A percentile compares a stretch with the other conserved stretches of the same genome.
These are phyloP conservation scores for Steinernema carpocapsae DNA, from an alignment of 2,888 invertebrate species.

Conservation along the genomic window DNA sequence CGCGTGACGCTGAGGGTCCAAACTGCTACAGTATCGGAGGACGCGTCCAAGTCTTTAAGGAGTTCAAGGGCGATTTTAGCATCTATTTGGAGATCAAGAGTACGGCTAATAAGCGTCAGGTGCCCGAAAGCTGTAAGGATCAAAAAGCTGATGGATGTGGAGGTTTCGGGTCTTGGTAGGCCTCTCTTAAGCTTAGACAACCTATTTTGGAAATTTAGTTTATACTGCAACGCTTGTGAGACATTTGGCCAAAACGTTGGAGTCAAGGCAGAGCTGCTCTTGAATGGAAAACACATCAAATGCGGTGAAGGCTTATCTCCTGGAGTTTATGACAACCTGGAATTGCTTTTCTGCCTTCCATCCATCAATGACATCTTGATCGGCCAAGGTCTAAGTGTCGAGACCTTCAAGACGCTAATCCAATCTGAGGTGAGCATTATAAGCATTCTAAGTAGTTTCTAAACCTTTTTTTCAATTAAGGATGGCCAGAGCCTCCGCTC, in stretches of 20 bases:
- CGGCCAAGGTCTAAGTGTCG: slow-evolving; percentile 63
- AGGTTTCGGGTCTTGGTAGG: slow-evolving; percentile 66
- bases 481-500: slow-evolving; percentile 58
- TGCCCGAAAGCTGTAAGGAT: slow-evolving; percentile 65
- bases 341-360: slow-evolving; percentile 66
- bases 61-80: slow-evolving; percentile 67
- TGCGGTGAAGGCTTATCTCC: slow-evolving; percentile 62
- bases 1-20: slow-evolving; percentile 38
- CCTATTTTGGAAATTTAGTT: slow-evolving; percentile 43
- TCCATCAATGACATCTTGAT: slow-evolving; percentile 63
- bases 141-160: slow-evolving; percentile 65
- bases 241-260: slow-evolving; percentile 59
- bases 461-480: slow-evolving; percentile 40
- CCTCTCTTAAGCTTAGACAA: not conserved
- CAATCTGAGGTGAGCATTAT: slow-evolving; percentile 56
- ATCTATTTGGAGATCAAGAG: slow-evolving; percentile 65
- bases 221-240: slow-evolving; percentile 67
- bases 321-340: slow-evolving; percentile 65
- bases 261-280: slow-evolving; percentile 63
- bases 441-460: not conserved
- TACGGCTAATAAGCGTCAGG: slow-evolving; percentile 62
- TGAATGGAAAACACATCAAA: slow-evolving; percentile 63
- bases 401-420: slow-evolving; percentile 62
- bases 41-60: slow-evolving; percentile 62
- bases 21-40: slow-evolving; percentile 62